phyloP scores from a whole-genome alignment of 2,888 invertebrate genomes.

The Drepana falcataria region DNA sequence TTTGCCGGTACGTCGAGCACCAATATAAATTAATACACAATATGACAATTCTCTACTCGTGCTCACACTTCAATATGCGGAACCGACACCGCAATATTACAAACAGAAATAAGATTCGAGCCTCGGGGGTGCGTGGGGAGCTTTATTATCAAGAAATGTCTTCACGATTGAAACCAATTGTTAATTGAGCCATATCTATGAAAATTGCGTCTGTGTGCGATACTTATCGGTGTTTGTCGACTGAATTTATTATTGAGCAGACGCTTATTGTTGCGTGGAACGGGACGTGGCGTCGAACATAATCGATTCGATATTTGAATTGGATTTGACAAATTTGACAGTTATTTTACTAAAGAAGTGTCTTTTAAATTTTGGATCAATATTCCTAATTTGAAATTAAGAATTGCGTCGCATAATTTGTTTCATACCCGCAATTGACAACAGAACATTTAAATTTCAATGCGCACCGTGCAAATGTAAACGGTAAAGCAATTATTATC shows the following conservation, averaged over 20 bases:
- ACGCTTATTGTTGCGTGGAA: conserved; percentile 33
- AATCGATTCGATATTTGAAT: conserved; percentile 35
- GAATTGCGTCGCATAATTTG: too few species aligned
- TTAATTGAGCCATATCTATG: conserved; percentile 79
- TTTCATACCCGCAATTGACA: conserved; percentile 5
- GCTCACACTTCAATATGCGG: conserved; percentile 74
- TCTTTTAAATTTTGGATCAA: conserved; percentile 4
- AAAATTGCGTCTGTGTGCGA: conserved; percentile 73
- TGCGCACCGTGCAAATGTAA: conserved; percentile 23
- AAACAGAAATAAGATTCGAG: conserved; percentile 75
- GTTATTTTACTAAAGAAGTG: conserved; percentile 18
- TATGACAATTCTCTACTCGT: conserved; percentile 62
- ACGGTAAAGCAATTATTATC: conserved; percentile 47
- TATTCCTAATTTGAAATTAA: too few species aligned
- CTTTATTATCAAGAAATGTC: conserved; percentile 74
- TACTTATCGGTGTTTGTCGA: conserved; percentile 73
- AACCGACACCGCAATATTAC: conserved; percentile 78
- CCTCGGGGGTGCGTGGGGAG: conserved; percentile 46
- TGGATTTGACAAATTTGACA: conserved; percentile 33
- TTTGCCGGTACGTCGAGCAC: conserved; percentile 43
- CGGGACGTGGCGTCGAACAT: conserved; percentile 42
- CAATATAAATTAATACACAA: conserved; percentile 59
- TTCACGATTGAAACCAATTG: conserved; percentile 78
- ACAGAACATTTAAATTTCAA: conserved; percentile 13
- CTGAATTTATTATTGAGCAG: conserved; percentile 60